phyloP scores from a whole-genome alignment of 1,140 invertebrate species.

The Apis dorsata region DNA sequence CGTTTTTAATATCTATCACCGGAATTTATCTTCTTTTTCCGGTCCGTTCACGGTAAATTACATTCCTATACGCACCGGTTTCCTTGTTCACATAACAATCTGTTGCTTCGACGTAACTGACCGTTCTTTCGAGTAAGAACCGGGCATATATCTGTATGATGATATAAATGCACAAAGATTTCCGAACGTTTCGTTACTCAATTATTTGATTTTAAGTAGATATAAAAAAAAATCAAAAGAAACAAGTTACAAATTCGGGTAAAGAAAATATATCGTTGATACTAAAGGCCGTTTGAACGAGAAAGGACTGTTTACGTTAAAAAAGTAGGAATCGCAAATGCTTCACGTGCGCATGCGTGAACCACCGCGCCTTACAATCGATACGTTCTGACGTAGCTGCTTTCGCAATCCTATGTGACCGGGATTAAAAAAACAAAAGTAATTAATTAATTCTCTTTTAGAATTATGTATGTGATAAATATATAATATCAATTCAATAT shows the following conservation, averaged over 20 bases:
- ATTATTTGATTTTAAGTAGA: background rate
- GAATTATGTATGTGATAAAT: background rate
- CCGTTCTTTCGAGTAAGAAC: conserved; percentile 29
- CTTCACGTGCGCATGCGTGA: conserved; percentile 63
- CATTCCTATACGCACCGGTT: conserved; percentile 36
- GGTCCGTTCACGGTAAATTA: background rate
- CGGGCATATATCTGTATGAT: background rate
- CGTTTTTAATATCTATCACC: background rate
- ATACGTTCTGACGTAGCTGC: conserved; percentile 71
- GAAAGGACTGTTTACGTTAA: conserved; percentile 69
- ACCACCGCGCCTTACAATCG: conserved; percentile 64
- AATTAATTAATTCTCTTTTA: conserved; percentile 11
- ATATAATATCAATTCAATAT: too few relatives aligned
- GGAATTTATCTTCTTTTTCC: background rate
- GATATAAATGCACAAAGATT: background rate
- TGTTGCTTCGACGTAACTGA: conserved; percentile 62
- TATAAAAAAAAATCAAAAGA: background rate
- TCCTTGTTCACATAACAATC: conserved; percentile 59
- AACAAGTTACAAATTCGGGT: background rate
- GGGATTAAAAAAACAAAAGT: conserved; percentile 67
- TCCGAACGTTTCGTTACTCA: background rate
- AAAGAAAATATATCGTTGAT: conserved; percentile 18
- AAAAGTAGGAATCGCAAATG: conserved; percentile 55
- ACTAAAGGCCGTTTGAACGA: conserved; percentile 40
- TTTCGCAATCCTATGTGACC: conserved; percentile 51